These are phyloP conservation scores for Carposina sasakii DNA, from an alignment of 1,140 invertebrate genomes.

Conservation along the genomic window DNA sequence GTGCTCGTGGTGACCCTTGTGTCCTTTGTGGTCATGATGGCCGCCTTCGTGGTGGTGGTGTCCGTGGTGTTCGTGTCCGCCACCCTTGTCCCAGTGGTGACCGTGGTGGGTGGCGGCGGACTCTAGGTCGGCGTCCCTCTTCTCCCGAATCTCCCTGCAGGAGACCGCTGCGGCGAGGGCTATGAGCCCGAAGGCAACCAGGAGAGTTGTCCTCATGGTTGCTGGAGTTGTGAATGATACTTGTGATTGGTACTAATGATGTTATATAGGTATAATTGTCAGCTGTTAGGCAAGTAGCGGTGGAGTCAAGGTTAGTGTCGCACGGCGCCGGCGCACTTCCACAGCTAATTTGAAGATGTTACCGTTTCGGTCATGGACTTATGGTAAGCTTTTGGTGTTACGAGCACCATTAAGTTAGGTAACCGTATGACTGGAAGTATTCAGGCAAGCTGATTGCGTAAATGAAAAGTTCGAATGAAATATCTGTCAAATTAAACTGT, in stretches of 20 bases:
- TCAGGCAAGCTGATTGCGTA: too few species aligned
- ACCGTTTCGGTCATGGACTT: too few species aligned
- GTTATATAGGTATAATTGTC: constrained; percentile 53
- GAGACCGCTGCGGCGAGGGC: constrained; percentile 43
- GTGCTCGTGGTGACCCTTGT: constrained; percentile 77
- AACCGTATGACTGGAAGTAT: too few species aligned
- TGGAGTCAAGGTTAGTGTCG: too few species aligned
- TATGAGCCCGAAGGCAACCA: constrained; percentile 48
- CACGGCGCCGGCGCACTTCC: too few species aligned
- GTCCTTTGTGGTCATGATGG: constrained; percentile 58
- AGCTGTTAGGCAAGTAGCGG: constrained; percentile 51
- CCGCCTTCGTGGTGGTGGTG: constrained; percentile 68
- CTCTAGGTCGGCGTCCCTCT: constrained; percentile 68
- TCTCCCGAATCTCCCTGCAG: constrained; percentile 42
- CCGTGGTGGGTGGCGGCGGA: constrained; percentile 73
- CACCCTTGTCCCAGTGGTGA: constrained; percentile 72
- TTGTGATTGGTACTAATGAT: constrained; percentile 35
- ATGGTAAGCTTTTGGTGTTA: too few species aligned
- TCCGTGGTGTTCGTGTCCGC: constrained; percentile 67
- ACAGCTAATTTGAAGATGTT: too few species aligned
- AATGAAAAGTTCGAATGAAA: too few species aligned
- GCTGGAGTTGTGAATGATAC: constrained; percentile 56
- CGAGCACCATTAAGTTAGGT: too few species aligned
- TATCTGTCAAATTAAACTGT: too few species aligned
- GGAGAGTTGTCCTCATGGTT: constrained; percentile 49